Evolutionary conservation across 2,797 vertebrate species (phyloP).

Genomic region (Amniataba percoides): DNA sequence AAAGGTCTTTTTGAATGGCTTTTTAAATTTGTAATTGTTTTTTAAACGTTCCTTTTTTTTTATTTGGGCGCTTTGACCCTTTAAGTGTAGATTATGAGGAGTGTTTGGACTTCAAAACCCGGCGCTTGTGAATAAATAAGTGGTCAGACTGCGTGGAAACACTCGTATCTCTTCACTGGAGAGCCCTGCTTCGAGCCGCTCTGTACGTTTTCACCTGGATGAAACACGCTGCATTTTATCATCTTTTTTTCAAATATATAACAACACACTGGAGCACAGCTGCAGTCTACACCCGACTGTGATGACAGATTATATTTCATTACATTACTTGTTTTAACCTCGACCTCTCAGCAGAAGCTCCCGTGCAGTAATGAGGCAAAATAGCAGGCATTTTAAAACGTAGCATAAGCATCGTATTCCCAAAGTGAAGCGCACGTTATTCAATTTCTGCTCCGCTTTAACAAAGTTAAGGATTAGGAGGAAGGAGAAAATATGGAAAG

Average conservation of each 20-base stretch:
- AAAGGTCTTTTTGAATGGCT: neutral
- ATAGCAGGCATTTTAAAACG: conserved; percentile 7
- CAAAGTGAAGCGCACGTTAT: neutral
- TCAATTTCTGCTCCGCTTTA: conserved; percentile 5
- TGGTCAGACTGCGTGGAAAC: neutral
- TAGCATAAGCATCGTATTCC: conserved; percentile 1
- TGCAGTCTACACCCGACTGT: conserved; percentile 3
- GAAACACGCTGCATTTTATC: conserved; percentile 26
- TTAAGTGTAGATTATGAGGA: neutral
- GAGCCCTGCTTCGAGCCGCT: conserved; percentile 4
- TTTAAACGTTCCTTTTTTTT: neutral
- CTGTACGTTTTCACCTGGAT: conserved; percentile 12
- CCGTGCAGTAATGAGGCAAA: conserved; percentile 16
- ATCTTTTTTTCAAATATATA: conserved; percentile 9
- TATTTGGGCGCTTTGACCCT: neutral
- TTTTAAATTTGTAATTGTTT: neutral
- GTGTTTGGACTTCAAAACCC: neutral
- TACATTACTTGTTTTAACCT: conserved; percentile 13
- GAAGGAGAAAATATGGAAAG: conserved; percentile 7
- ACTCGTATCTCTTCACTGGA: neutral
- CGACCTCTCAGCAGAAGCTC: neutral
- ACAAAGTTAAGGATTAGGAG: conserved; percentile 8
- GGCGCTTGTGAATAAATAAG: neutral
- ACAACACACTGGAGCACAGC: neutral
- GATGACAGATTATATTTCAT: conserved; percentile 18